Evolutionary conservation across 2,888 invertebrate genomes (phyloP).

Genomic region (Strigamia maritima): DNA sequence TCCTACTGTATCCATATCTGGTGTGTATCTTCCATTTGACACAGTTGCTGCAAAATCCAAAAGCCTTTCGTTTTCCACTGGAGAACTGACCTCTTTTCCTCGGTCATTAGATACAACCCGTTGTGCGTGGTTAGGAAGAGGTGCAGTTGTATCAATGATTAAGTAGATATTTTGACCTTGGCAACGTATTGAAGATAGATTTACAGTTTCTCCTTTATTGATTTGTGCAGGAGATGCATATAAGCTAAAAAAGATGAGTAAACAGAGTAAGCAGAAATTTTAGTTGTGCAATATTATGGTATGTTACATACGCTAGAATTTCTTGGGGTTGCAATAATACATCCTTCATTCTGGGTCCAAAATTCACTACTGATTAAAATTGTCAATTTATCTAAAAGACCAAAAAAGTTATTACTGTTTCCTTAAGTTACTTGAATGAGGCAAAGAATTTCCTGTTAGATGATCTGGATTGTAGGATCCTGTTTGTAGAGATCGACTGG

Average conservation of each 20-base stretch:
- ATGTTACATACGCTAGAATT: constrained; percentile 56
- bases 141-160: constrained; percentile 63
- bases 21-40: constrained; percentile 1
- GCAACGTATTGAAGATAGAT: constrained; percentile 59
- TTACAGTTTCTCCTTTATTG: constrained; percentile 58
- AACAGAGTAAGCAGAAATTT: constrained; percentile 34
- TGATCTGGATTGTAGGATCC: neutral
- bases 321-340: constrained; percentile 56
- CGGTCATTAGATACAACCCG: too few relatives aligned
- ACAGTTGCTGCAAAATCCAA: neutral
- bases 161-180: constrained; percentile 61
- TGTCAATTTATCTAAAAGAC: too few relatives aligned
- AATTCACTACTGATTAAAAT: neutral
- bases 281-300: neutral
- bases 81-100: neutral
- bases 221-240: constrained; percentile 59
- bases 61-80: neutral
- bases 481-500: neutral
- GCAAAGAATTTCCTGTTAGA: neutral
- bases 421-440: neutral
- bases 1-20: constrained; percentile 42
- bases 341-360: constrained; percentile 44
- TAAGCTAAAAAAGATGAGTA: constrained; percentile 51
- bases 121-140: constrained; percentile 49
- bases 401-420: neutral